These are phyloP conservation scores for Shargacucullia verbasci DNA, from an alignment of 2,888 invertebrate genomes.

Conservation along the genomic window DNA sequence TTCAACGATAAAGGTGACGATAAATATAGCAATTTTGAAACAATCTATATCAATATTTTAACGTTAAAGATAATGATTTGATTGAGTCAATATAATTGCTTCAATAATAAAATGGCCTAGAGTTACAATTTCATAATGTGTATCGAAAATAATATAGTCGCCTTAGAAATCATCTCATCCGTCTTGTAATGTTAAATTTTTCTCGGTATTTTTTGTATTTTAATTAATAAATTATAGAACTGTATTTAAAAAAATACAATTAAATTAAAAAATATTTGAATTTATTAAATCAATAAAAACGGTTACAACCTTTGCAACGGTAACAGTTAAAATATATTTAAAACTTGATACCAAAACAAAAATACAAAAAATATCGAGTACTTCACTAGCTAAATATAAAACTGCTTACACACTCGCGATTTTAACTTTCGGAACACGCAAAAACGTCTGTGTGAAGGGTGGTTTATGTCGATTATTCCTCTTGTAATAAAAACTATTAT, in stretches of 20 bases:
- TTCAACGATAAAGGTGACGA: background rate
- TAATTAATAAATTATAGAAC: background rate
- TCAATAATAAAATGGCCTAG: slow-evolving; percentile 57
- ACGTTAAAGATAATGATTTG: slow-evolving; percentile 5
- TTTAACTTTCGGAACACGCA: slow-evolving; percentile 50
- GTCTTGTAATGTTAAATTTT: slow-evolving; percentile 64
- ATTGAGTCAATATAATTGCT: slow-evolving; percentile 38
- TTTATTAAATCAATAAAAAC: too few species aligned
- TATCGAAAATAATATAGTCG: slow-evolving; percentile 48
- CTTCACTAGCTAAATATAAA: slow-evolving; percentile 49
- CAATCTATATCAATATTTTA: background rate
- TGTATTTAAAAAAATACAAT: too few species aligned
- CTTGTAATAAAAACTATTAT: slow-evolving; percentile 67
- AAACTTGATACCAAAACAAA: too few species aligned
- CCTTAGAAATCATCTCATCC: slow-evolving; percentile 72
- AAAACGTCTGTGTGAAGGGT: slow-evolving; percentile 58
- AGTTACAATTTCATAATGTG: slow-evolving; percentile 54
- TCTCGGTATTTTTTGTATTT: slow-evolving; percentile 42
- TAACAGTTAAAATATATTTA: too few species aligned
- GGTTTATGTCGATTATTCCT: slow-evolving; percentile 60
- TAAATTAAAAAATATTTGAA: too few species aligned
- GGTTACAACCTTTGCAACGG: too few species aligned
- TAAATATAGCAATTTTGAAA: slow-evolving; percentile 10
- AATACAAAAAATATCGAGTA: slow-evolving; percentile 39
- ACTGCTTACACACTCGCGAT: slow-evolving; percentile 62